Conservation (phyloP, 2,888 invertebrate genomes). For the Maniola hyperantus region DNA sequence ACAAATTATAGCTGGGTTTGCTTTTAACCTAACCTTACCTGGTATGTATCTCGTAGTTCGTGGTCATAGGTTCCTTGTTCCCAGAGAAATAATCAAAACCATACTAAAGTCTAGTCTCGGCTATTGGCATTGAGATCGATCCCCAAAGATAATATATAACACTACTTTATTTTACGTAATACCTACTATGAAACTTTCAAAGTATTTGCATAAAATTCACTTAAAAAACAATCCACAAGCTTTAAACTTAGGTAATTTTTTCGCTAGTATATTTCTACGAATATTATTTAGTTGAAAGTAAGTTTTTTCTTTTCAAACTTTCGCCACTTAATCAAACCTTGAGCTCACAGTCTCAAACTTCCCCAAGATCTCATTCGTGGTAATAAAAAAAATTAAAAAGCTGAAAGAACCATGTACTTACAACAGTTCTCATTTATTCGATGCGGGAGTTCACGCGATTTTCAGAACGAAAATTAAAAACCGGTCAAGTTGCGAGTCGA, state of each 20-base stretch:
- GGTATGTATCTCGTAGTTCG: too few species aligned
- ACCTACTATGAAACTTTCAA: neutral
- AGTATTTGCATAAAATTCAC: neutral
- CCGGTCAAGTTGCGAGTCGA: too few species aligned
- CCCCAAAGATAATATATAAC: too few species aligned
- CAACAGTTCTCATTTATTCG: constrained; percentile 14
- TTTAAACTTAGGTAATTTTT: constrained; percentile 1
- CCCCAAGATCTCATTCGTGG: constrained; percentile 30
- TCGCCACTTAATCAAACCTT: constrained; percentile 10
- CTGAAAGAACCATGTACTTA: constrained; percentile 22
- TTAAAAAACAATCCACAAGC: neutral
- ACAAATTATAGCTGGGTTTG: too few species aligned
- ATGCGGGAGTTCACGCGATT: constrained; percentile 1
- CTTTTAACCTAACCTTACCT: too few species aligned
- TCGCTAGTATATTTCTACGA: neutral
- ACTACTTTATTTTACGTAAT: neutral
- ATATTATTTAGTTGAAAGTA: constrained; percentile 3
- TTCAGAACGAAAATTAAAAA: constrained; percentile 2
- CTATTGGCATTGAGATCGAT: too few species aligned
- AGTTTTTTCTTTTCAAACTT: constrained; percentile 11
- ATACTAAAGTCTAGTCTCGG: too few species aligned
- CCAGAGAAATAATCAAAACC: too few species aligned
- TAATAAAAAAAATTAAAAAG: constrained; percentile 30
- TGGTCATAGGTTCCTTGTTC: too few species aligned
- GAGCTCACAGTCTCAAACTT: constrained; percentile 14